Evolutionary conservation across 2,888 invertebrate species (phyloP).

Genomic region (Hydrotaea diabolus): DNA sequence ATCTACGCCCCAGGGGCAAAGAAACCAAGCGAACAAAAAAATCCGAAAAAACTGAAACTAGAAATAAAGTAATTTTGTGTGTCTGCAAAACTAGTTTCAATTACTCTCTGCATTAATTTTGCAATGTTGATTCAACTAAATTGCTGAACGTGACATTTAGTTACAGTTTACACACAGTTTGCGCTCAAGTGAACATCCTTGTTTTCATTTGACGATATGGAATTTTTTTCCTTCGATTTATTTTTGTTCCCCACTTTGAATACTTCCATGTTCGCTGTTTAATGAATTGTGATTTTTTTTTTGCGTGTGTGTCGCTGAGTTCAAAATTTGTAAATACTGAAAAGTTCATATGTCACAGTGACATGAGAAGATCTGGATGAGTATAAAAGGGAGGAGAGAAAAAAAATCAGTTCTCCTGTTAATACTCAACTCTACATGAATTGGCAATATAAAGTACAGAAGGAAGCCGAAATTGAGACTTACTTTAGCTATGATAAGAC

Average conservation of each 20-base stretch:
- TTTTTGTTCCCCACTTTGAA: background rate
- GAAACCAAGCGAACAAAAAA: no score
- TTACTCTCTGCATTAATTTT: slow-evolving; percentile 53
- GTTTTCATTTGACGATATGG: slow-evolving; percentile 23
- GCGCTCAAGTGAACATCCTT: slow-evolving; percentile 17
- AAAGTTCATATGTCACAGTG: no score
- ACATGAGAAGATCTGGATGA: background rate
- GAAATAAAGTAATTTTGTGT: slow-evolving; percentile 5
- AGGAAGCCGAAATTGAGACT: no score
- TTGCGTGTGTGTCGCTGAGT: no score
- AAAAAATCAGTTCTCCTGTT: no score
- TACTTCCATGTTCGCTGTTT: background rate
- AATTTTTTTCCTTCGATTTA: background rate
- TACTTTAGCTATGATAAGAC: no score
- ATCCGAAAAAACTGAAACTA: background rate
- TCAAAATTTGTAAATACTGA: no score
- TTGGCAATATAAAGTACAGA: no score
- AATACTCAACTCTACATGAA: no score
- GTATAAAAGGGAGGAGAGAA: background rate
- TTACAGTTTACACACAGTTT: slow-evolving; percentile 18
- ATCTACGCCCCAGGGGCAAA: no score
- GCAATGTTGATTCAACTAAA: slow-evolving; percentile 65
- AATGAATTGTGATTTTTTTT: background rate
- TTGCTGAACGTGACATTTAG: slow-evolving; percentile 65
- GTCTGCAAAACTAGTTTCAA: slow-evolving; percentile 49